phyloP scores from a whole-genome alignment of 2,797 vertebrate genomes.

The Propithecus perrieri region DNA sequence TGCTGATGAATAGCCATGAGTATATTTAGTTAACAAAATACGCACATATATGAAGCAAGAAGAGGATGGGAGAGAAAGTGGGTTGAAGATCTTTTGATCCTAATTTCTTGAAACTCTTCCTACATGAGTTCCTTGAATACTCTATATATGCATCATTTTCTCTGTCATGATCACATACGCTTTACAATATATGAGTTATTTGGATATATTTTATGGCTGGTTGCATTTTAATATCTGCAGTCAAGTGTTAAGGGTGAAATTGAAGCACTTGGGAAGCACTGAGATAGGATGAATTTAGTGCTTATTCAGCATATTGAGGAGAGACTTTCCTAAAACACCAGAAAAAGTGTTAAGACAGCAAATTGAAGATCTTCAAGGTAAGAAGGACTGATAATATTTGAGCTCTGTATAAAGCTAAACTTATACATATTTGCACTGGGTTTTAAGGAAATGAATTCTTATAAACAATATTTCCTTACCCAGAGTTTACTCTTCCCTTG shows the following conservation, averaged over 20 bases:
- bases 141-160: background rate
- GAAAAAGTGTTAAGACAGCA: background rate
- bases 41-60: background rate
- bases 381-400: background rate
- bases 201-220: background rate
- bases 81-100: background rate
- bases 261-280: background rate
- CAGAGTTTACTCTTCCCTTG: background rate
- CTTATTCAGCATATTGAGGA: background rate
- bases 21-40: background rate
- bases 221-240: background rate
- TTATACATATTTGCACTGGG: background rate
- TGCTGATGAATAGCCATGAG: background rate
- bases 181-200: background rate
- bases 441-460: background rate
- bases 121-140: background rate
- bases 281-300: background rate
- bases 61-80: accelerated
- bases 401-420: background rate
- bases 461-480: background rate
- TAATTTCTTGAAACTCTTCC: background rate
- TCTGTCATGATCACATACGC: background rate
- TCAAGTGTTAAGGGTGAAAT: background rate
- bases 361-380: background rate
- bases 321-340: background rate